These are phyloP conservation scores for Misgurnus mizolepis DNA, from an alignment of 2,113 vertebrate genomes.

Conservation along the genomic window DNA sequence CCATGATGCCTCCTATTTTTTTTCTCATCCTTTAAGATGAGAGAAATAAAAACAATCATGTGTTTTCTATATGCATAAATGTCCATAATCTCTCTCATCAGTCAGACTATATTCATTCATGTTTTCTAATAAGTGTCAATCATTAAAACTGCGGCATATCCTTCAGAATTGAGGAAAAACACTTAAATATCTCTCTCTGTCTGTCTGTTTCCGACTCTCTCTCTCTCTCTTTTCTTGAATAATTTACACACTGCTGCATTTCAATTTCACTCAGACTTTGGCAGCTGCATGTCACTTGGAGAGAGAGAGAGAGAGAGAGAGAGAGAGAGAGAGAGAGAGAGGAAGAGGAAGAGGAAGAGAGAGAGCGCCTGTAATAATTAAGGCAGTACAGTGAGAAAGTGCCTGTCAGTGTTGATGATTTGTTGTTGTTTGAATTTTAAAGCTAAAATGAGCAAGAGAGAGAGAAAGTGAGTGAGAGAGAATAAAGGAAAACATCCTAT, in stretches of 20 bases:
- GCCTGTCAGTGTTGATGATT: background rate
- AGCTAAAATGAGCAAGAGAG: background rate
- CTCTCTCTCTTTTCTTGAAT: background rate
- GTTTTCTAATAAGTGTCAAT: background rate
- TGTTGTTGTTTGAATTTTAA: background rate
- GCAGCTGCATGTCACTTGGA: conserved; percentile 18
- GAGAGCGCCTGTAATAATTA: background rate
- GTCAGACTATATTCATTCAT: background rate
- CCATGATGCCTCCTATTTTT: no score
- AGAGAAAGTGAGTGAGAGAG: background rate
- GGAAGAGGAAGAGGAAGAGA: background rate
- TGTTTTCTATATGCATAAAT: background rate
- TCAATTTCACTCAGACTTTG: conserved; percentile 39
- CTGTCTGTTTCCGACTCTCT: background rate
- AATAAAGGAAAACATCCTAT: background rate
- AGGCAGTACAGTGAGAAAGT: background rate
- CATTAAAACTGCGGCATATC: background rate
- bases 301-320: background rate
- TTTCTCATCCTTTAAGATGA: no score
- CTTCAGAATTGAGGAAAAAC: background rate
- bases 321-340: background rate
- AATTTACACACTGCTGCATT: conserved; percentile 30
- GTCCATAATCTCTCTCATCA: background rate
- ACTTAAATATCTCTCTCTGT: background rate
- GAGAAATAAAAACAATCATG: no score